These are phyloP conservation scores for Norana najaformis DNA, from an alignment of 2,888 invertebrate species.

Conservation along the genomic window DNA sequence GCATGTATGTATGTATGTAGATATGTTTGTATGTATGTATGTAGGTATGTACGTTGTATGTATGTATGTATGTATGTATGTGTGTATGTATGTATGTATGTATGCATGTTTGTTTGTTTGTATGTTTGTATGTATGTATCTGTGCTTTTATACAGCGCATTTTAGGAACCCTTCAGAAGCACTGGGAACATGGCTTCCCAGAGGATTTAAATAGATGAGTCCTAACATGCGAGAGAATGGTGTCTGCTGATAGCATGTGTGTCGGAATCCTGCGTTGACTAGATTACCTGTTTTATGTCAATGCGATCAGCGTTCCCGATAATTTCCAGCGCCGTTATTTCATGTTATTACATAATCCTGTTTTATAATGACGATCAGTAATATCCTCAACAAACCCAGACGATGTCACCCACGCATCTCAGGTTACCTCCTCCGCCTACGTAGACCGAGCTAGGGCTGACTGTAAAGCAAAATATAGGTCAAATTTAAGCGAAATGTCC, in stretches of 20 bases:
- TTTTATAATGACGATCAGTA: neutral
- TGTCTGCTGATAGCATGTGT: neutral
- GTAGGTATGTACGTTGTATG: too few species aligned
- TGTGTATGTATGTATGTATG: too few species aligned
- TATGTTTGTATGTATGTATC: too few species aligned
- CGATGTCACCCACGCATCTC: neutral
- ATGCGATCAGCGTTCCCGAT: neutral
- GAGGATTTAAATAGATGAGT: too few species aligned
- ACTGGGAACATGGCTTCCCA: neutral
- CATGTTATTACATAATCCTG: neutral
- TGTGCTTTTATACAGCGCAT: too few species aligned
- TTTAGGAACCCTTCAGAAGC: too few species aligned
- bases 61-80: too few species aligned
- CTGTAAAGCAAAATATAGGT: neutral
- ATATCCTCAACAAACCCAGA: neutral
- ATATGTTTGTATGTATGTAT: too few species aligned
- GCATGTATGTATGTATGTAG: too few species aligned
- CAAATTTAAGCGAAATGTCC: neutral
- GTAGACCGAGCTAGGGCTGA: neutral
- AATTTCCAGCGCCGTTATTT: neutral
- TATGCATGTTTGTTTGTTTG: too few species aligned
- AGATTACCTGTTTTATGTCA: neutral
- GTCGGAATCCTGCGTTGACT: neutral
- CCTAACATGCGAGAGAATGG: too few species aligned
- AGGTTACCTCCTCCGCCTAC: neutral